Conservation (phyloP, 2,113 vertebrate species). For the Terrapene triunguis region DNA sequence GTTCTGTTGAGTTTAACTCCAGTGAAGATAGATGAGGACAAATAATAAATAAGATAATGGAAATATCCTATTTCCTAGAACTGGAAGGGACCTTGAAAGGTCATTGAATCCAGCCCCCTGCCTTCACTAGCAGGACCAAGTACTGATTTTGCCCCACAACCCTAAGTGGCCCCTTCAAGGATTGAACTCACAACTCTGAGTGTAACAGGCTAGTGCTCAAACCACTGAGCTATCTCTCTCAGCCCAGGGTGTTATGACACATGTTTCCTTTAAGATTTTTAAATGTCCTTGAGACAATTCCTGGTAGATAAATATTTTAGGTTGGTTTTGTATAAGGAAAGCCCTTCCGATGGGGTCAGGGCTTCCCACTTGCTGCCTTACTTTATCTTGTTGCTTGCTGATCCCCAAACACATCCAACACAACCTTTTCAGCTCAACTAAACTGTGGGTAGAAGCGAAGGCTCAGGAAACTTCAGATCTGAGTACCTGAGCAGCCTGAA, state of each 20-base stretch:
- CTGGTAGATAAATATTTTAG: neutral
- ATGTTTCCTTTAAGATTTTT: neutral
- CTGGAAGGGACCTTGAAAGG: no score
- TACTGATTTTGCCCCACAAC: no score
- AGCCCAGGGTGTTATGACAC: neutral
- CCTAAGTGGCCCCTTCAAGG: no score
- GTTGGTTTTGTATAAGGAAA: neutral
- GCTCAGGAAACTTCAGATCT: neutral
- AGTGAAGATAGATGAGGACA: neutral
- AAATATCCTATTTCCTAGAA: no score
- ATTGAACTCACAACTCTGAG: no score
- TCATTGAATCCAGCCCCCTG: no score
- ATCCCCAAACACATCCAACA: neutral
- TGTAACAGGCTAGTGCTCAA: no score
- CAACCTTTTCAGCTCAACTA: neutral
- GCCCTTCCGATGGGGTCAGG: neutral
- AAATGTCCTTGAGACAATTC: neutral
- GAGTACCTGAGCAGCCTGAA: accelerated
- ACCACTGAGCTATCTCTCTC: no score
- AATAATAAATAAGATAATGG: no score
- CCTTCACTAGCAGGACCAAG: no score
- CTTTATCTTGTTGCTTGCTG: neutral
- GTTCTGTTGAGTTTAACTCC: neutral
- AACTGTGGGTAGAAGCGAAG: accelerated
- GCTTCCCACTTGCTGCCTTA: neutral